Evolutionary conservation across 1,140 invertebrate species (phyloP), one percentile per base, ranked within the genome.

Genomic region (Drosophila pseudoananassae): DNA sequence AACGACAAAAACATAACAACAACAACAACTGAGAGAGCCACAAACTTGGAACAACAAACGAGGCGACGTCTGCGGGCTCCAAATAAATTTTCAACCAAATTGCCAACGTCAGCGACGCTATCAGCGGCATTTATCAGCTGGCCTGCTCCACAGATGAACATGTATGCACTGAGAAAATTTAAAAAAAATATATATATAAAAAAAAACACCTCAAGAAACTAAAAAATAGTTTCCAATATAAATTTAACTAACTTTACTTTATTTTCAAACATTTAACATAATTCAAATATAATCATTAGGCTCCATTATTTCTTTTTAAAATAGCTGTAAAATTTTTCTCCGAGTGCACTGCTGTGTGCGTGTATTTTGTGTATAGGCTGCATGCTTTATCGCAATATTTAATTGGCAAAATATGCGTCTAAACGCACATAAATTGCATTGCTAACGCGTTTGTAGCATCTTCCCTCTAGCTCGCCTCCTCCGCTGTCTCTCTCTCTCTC

Each of bases 341-440:
- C 2, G 14, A 27, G 50, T 70, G 55, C 6, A 31, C 8, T 23
- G 8, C 7, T 64, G 45, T 69, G 54, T 70, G 66, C 64, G 53
- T 55, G 33, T 54, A 46, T 58, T 50, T 66, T 71, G 15, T 36
- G 56, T 83, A 75, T 80, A 78, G 74, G 72, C 84, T 90, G 84
- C 89, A 91, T 91, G 90, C 85, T 90, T 84, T 87, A 88, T 88
- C 76, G 85, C 80, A 91, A 91, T 91, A 91, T 91, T 91, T 91
- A 91, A 91, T 91, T 91, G 90, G 90, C 73, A 91, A 91, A 91
- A 91, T 91, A 91, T 91, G 85, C 90, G 89, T 87, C 72, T 90
- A 91, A 91, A 90, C 84, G 89, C 89, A 91, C 89, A 91, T 91
- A 91, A 91, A 91, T 91, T 90, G 78, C 83, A 84, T 84, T 88